Base-by-base conservation (phyloP, 2,797 vertebrate genomes). In the Enteromius thamalakanensis region DNA sequence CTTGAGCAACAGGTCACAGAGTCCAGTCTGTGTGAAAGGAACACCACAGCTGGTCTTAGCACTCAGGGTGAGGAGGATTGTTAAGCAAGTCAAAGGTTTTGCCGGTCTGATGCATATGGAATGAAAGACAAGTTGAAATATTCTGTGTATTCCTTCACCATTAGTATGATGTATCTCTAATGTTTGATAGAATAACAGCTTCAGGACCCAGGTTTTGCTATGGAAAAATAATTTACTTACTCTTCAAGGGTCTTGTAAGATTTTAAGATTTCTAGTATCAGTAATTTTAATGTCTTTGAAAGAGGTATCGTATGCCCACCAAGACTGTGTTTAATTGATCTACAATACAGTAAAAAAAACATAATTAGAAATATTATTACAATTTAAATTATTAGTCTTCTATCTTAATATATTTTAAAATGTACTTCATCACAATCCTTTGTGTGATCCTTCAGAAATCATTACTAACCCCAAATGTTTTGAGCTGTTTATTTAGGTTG, bases 21-120 rank as follows among this genome's bases (percentile, higher is more conserved):
- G 83, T 94, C 95, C 49, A 95, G 94, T 84, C 83, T 95, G 8
- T 93, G 93, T 85, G 96, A 97, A 82, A 94, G 95, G 83, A 96
- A 95, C 84, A 84, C 87, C 1, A 91, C 94, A 1, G 92, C 92
- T 6, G 95, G 94, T 87, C 94, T 97, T 87, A 96, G 96, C 90
- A 94, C 95, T 15, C 97, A 96, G 94, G 98, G 98, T 99, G 26
- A 79, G 76, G 17, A 79, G 26, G 58, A 21, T 32, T 55, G 19
- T 34, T 53, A 74, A 34, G 42, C 19, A 32, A 55, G 49, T 58
- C 51, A 40, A n/a, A 76, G 4, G 34, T 60, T 60, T 76, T 76
- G 4, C 34, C 4, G 17, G 37, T 76, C 53, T 42, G 34, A 14
- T 19, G 34, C 15, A 42, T 60, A 9, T 26, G 10, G 15, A 51